Conservation (phyloP, 1,140 invertebrate genomes). For the Papilio helenus region DNA sequence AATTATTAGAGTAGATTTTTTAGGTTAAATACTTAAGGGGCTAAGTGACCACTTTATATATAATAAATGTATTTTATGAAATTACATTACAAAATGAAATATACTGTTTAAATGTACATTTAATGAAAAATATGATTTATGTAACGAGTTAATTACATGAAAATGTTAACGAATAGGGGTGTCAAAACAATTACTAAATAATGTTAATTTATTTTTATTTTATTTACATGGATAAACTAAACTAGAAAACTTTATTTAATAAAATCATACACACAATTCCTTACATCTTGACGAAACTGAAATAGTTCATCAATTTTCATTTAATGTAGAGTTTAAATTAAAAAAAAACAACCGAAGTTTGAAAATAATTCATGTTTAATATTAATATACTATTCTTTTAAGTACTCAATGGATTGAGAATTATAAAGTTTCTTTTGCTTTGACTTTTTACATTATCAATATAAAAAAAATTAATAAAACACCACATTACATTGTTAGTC, state of each 20-base stretch:
- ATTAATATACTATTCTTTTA: constrained; percentile 27
- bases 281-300: not conserved
- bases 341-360: constrained; percentile 22
- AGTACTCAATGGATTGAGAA: constrained; percentile 25
- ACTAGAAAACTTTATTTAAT: too few relatives aligned
- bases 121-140: not conserved
- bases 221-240: too few relatives aligned
- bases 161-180: not conserved
- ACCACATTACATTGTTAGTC: not conserved
- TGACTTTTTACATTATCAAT: constrained; percentile 25
- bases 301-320: not conserved
- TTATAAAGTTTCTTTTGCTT: constrained; percentile 21
- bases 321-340: not conserved
- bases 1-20: too few relatives aligned
- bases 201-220: too few relatives aligned
- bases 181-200: too few relatives aligned
- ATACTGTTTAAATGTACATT: not conserved
- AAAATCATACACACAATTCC: not conserved
- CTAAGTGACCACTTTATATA: too few relatives aligned
- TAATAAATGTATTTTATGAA: too few relatives aligned
- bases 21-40: too few relatives aligned
- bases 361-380: constrained; percentile 31
- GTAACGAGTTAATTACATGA: not conserved
- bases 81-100: not conserved
- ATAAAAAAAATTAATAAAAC: constrained; percentile 20